Evolutionary conservation across 2,888 invertebrate species (phyloP).

Genomic region (Adela reaumurella): DNA sequence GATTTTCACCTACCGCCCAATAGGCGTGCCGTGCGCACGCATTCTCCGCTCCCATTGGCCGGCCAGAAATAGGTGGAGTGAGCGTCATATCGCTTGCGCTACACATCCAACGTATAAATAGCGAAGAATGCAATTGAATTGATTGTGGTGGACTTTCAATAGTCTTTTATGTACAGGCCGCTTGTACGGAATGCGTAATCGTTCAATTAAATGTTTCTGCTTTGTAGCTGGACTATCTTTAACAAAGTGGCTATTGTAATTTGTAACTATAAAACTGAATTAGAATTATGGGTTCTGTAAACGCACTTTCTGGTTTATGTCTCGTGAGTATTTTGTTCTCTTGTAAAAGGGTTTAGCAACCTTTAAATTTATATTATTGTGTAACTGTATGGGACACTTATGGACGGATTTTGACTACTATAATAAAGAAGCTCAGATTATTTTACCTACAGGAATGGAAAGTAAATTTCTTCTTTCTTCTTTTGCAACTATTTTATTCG

Average conservation of each 20-base stretch:
- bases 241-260: constrained; percentile 8
- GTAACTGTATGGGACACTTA: too few species aligned
- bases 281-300: constrained; percentile 5
- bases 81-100: background rate
- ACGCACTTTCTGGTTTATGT: background rate
- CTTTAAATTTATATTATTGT: too few species aligned
- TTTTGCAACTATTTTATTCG: too few species aligned
- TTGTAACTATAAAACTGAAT: constrained; percentile 9
- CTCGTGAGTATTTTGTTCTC: background rate
- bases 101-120: constrained; percentile 17
- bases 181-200: constrained; percentile 22
- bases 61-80: constrained; percentile 20
- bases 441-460: too few species aligned
- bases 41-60: constrained; percentile 28
- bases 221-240: constrained; percentile 9
- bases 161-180: constrained; percentile 24
- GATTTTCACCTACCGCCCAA: constrained; percentile 21
- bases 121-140: constrained; percentile 34
- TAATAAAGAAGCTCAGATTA: too few species aligned
- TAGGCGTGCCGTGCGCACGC: constrained; percentile 15
- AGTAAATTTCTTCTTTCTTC: too few species aligned
- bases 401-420: too few species aligned
- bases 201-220: constrained; percentile 22
- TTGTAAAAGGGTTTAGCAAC: too few species aligned
- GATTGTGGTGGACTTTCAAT: constrained; percentile 25